phyloP scores from a whole-genome alignment of 2,888 invertebrate species.

The Salpingus planirostris region DNA sequence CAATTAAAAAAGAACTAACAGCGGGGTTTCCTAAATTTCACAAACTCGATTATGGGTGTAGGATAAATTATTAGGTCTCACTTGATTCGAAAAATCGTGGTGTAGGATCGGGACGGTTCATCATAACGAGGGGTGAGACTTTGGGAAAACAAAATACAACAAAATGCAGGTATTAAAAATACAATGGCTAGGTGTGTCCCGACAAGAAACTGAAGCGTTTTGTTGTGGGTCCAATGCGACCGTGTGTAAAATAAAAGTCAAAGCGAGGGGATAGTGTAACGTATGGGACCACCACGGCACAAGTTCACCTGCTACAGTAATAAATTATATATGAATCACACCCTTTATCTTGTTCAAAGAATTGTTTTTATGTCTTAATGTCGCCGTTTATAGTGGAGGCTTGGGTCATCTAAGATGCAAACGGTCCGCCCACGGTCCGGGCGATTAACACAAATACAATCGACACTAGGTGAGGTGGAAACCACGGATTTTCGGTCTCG shows the following conservation, averaged over 20 bases:
- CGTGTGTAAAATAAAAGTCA: constrained; percentile 32
- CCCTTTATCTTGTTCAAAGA: constrained; percentile 20
- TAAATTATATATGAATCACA: constrained; percentile 31
- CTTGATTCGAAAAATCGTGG: too few relatives aligned
- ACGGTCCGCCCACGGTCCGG: too few relatives aligned
- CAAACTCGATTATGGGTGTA: too few relatives aligned
- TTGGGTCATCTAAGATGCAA: not conserved
- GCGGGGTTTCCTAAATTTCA: too few relatives aligned
- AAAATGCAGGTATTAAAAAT: constrained; percentile 20
- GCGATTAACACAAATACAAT: too few relatives aligned
- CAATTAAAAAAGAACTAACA: too few relatives aligned
- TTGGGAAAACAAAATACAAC: constrained; percentile 16
- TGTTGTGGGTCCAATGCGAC: too few relatives aligned
- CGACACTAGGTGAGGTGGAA: too few relatives aligned
- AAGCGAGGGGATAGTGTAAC: constrained; percentile 24
- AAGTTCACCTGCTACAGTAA: constrained; percentile 29
- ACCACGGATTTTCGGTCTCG: too few relatives aligned
- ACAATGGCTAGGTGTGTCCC: constrained; percentile 29
- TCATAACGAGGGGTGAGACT: too few relatives aligned
- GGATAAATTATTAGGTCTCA: too few relatives aligned
- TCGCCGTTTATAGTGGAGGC: constrained; percentile 16
- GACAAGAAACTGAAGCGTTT: constrained; percentile 20
- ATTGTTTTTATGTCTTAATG: constrained; percentile 22
- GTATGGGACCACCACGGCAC: constrained; percentile 30
- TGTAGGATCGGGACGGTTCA: too few relatives aligned